These are phyloP conservation scores for Geotrypetes seraphini DNA, from an alignment of 2,797 vertebrate species.

Conservation along the genomic window DNA sequence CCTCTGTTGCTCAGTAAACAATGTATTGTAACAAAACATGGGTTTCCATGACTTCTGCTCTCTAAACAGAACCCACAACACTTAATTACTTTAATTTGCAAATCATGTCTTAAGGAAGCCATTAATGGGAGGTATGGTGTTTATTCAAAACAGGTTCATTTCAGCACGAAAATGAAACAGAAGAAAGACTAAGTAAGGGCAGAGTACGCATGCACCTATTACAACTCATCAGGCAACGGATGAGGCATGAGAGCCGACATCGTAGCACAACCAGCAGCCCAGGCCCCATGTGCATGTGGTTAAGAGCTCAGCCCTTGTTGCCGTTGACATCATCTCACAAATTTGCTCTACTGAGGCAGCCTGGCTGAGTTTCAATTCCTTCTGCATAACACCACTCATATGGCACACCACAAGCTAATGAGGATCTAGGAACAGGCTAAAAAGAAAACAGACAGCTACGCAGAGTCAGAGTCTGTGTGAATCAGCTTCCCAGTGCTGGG, in stretches of 20 bases:
- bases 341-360: slow-evolving; percentile 26
- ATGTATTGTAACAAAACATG: too few relatives aligned
- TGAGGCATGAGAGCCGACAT: slow-evolving; percentile 39
- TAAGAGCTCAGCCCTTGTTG: slow-evolving; percentile 31
- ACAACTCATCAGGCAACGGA: slow-evolving; percentile 34
- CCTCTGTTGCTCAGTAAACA: too few relatives aligned
- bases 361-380: slow-evolving; percentile 35
- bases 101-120: too few relatives aligned
- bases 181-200: neutral
- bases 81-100: too few relatives aligned
- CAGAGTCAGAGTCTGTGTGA: rapidly evolving
- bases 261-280: slow-evolving; percentile 27
- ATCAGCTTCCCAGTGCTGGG: neutral
- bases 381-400: slow-evolving; percentile 32
- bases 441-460: neutral
- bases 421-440: slow-evolving; percentile 7
- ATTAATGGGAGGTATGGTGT: slow-evolving; percentile 28
- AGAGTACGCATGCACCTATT: slow-evolving; percentile 7
- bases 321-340: slow-evolving; percentile 43
- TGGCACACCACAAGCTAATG: slow-evolving; percentile 3
- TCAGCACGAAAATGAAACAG: slow-evolving; percentile 31
- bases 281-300: slow-evolving; percentile 38
- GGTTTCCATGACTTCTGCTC: too few relatives aligned
- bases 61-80: too few relatives aligned
- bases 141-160: slow-evolving; percentile 36